Base-by-base conservation (phyloP, 2,888 invertebrate genomes). In the Steinernema carpocapsae region DNA sequence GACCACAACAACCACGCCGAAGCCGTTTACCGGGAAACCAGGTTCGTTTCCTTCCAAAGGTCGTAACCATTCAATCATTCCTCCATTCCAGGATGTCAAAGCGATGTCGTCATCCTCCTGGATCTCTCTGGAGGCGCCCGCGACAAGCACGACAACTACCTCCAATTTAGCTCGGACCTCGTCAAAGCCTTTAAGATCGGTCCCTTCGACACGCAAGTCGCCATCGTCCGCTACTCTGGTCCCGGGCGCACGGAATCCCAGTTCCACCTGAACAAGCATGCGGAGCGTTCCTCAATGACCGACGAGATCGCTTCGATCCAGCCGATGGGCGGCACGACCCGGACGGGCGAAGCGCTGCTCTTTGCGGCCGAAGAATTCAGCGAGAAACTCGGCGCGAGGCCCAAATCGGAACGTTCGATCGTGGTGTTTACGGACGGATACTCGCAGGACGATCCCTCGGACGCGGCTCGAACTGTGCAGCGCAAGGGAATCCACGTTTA, bases 291-390 rank as follows among this genome's bases (percentile, higher is more conserved):
- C 22, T 17, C 72, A 19, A 19, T 77, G 64, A 12, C 79, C 12
- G 32, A 79, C 42, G 78, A 78, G 43, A 51, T 78, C 17, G 59
- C 24, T 2, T 43, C 32, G 7, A 70, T 72, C 17, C 72, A 78
- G 46, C 71, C 80, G 10, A 73, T 79, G 37, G 84, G 83, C 22
- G 83, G 83, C 4, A 82, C 82, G 10, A 84, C 84, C 0, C 73
- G 82, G 22, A 84, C 83, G 3, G 82, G 78, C 0, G 82, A 82
- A 42, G 84, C 84, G 0, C 78, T 84, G 26, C 70, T 75, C 1
- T 80, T 76, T 56, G 83, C 97, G 2, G 73, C 70, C 0, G 75
- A 76, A 29, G 79, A 80, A 12, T 82, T 84, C 74, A 76, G 75
- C 22, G 77, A 77, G 24, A 78, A 80, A 19, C 73, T 77, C 48